These are phyloP conservation scores for Sandelia bainsii DNA, from an alignment of 2,797 vertebrate genomes.

Conservation along the genomic window DNA sequence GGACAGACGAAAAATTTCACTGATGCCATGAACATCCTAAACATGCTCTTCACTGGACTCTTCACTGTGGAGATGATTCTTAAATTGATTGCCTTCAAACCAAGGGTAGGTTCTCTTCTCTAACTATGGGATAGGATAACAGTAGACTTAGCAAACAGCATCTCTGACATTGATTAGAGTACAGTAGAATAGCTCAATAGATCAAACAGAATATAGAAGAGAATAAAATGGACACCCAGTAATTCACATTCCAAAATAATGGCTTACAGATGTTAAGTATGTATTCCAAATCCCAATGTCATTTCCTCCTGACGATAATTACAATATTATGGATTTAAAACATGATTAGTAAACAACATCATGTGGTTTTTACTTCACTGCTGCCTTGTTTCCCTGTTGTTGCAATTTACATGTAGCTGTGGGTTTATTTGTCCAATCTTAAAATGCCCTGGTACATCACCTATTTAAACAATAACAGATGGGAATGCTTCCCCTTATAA, in stretches of 20 bases:
- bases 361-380: conserved; percentile 58
- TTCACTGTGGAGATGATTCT: conserved; percentile 99
- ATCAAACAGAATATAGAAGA: background rate
- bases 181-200: background rate
- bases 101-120: conserved; percentile 89
- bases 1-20: conserved; percentile 92
- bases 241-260: conserved; percentile 3
- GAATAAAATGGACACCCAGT: background rate
- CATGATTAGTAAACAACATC: conserved; percentile 41
- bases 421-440: conserved; percentile 50
- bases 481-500: conserved; percentile 33
- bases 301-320: conserved; percentile 49
- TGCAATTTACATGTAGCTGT: conserved; percentile 54
- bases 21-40: conserved; percentile 99
- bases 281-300: conserved; percentile 26
- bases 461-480: conserved; percentile 68
- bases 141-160: background rate
- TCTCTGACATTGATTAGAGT: background rate
- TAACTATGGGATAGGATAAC: conserved; percentile 9
- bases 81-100: conserved; percentile 99
- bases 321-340: conserved; percentile 34
- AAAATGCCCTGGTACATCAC: conserved; percentile 50
- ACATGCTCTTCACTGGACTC: conserved; percentile 99
- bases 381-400: conserved; percentile 57
- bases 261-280: conserved; percentile 14